Evolutionary conservation across 2,888 invertebrate species (phyloP).

Genomic region (Tholera decimalis): DNA sequence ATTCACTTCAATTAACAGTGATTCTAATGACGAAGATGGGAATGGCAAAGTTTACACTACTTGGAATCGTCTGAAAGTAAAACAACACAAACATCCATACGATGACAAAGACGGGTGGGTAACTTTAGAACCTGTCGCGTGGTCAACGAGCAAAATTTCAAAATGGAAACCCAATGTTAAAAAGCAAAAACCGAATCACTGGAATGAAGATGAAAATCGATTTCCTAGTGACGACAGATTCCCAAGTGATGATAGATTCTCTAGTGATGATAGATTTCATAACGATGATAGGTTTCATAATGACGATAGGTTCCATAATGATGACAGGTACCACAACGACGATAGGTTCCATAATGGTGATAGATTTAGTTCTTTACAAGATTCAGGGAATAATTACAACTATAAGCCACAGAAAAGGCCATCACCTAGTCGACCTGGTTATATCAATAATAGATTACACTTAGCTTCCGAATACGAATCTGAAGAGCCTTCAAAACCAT

Average conservation of each 20-base stretch:
- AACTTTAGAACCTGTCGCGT: conserved; percentile 94
- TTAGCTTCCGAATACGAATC: conserved; percentile 79
- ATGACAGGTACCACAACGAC: conserved; percentile 51
- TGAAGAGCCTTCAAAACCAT: conserved; percentile 84
- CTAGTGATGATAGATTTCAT: conserved; percentile 26
- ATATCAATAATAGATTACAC: conserved; percentile 84
- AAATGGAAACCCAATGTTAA: conserved; percentile 94
- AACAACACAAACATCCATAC: conserved; percentile 91
- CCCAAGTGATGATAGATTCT: conserved; percentile 53
- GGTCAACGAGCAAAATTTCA: conserved; percentile 95
- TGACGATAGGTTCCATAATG: conserved; percentile 47
- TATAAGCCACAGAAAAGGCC: conserved; percentile 82
- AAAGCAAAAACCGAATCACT: conserved; percentile 87
- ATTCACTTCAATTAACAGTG: conserved; percentile 69
- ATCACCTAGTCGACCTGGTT: conserved; percentile 79
- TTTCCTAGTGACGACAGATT: conserved; percentile 68
- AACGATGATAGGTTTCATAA: conserved; percentile 62
- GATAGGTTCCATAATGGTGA: conserved; percentile 60
- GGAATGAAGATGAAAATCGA: conserved; percentile 84
- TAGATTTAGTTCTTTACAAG: conserved; percentile 72
- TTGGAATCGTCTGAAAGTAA: conserved; percentile 90
- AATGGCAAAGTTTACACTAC: conserved; percentile 83
- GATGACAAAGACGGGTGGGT: conserved; percentile 95
- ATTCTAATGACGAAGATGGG: conserved; percentile 68
- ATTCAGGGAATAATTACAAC: conserved; percentile 75